Percentiles rank a stretch among this genome's conserved stretches.
Conservation (phyloP, 2,888 invertebrate genomes). For the Agrochola circellaris region DNA sequence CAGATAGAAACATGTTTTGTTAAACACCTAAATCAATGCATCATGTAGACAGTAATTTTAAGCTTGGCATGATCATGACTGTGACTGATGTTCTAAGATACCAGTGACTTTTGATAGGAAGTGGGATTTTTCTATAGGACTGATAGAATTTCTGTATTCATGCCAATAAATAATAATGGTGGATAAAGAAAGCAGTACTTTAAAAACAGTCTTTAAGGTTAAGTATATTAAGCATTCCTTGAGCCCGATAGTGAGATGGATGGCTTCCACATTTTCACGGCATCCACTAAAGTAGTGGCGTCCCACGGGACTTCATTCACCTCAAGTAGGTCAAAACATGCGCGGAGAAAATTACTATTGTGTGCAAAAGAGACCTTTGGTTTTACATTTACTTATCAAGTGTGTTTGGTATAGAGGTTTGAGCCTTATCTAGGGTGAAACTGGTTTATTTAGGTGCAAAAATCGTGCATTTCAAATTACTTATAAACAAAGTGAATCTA, state of each 20-base stretch:
- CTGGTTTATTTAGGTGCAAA: background rate
- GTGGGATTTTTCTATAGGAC: background rate
- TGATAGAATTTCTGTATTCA: background rate
- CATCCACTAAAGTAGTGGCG: constrained; percentile 38
- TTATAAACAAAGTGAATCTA: too few relatives aligned
- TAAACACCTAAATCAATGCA: background rate
- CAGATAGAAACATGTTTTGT: background rate
- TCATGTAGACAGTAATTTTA: background rate
- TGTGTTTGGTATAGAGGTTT: background rate
- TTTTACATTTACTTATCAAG: constrained; percentile 2
- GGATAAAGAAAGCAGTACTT: constrained; percentile 18
- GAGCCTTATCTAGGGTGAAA: too few relatives aligned
- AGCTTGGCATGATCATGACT: background rate
- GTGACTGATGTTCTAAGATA: background rate
- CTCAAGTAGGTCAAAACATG: constrained; percentile 60
- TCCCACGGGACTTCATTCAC: constrained; percentile 56
- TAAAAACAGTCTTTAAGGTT: constrained; percentile 28
- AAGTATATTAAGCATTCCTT: constrained; percentile 34
- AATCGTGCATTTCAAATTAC: background rate
- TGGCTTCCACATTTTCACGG: constrained; percentile 51
- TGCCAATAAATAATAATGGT: background rate
- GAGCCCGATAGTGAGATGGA: constrained; percentile 57
- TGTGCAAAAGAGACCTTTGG: constrained; percentile 11
- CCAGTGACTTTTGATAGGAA: background rate
- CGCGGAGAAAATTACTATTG: constrained; percentile 49